phyloP scores from a whole-genome alignment of 2,888 invertebrate species.

The Pseudococcus longispinus region DNA sequence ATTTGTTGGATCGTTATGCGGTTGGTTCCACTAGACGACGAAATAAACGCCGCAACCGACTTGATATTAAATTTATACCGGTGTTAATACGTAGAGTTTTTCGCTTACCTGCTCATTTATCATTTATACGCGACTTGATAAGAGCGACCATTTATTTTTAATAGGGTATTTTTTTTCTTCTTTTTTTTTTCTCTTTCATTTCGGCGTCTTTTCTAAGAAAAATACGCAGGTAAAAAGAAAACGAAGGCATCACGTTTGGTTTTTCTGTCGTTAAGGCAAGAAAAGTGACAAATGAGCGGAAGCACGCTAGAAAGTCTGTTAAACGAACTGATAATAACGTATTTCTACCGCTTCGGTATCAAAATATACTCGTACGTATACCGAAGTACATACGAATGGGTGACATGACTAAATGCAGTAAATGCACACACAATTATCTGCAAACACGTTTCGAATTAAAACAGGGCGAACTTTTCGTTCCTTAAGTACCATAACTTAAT shows the following conservation, averaged over 20 bases:
- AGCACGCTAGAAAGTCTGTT: slow-evolving; percentile 15
- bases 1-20: not conserved
- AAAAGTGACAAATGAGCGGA: slow-evolving; percentile 27
- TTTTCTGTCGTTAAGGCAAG: not conserved
- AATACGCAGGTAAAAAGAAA: not conserved
- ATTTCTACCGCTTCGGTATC: not conserved
- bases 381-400: not conserved
- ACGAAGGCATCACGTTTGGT: not conserved
- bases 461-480: not conserved
- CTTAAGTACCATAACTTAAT: not conserved
- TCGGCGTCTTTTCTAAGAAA: not conserved
- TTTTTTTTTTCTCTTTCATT: too few relatives aligned
- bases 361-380: not conserved
- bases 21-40: not conserved
- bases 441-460: slow-evolving; percentile 7
- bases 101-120: slow-evolving; percentile 28
- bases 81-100: not conserved
- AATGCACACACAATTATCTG: not conserved
- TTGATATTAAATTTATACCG: slow-evolving; percentile 22
- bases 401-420: slow-evolving; percentile 28
- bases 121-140: slow-evolving; percentile 20
- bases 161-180: not conserved
- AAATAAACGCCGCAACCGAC: not conserved
- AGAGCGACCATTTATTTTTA: slow-evolving; percentile 18
- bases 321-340: not conserved